phyloP scores from a whole-genome alignment of 2,888 invertebrate genomes.

The Acanthosoma haemorrhoidale region DNA sequence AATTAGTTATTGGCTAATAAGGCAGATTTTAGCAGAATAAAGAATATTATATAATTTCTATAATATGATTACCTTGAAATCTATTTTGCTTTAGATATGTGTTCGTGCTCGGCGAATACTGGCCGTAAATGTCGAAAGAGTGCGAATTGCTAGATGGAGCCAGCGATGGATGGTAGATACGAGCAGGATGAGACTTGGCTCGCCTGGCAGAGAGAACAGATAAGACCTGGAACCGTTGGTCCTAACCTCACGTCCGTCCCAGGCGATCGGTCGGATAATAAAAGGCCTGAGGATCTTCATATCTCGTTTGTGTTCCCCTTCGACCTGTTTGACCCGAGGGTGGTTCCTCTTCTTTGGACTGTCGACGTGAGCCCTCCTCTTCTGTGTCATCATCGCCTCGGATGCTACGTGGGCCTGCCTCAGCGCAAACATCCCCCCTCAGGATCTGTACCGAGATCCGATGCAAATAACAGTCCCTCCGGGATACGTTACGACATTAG shows the following conservation, averaged over 20 bases:
- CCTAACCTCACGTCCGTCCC: conserved; percentile 6
- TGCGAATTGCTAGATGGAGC: neutral
- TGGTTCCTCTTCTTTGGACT: neutral
- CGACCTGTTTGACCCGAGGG: neutral
- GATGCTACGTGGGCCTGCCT: neutral
- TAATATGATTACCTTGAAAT: no score
- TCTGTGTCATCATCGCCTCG: conserved; percentile 1
- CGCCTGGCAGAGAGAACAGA: neutral
- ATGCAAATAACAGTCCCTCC: neutral
- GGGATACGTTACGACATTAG: no score
- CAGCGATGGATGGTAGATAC: neutral
- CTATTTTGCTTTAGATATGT: no score
- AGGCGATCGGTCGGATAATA: conserved; percentile 14
- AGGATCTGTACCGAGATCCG: conserved; percentile 1
- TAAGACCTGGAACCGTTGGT: conserved; percentile 1
- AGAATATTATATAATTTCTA: no score
- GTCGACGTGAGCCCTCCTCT: conserved; percentile 1
- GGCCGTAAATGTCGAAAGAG: no score
- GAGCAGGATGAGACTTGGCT: no score
- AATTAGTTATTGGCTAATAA: no score
- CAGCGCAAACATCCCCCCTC: neutral
- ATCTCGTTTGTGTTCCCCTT: neutral
- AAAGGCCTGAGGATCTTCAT: conserved; percentile 8
- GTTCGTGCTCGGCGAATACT: no score
- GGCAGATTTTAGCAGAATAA: no score